A percentile compares a stretch with the other conserved stretches of the same genome.
These are phyloP conservation scores for Patagioenas fasciata DNA, from an alignment of 2,113 vertebrate species.

Conservation along the genomic window DNA sequence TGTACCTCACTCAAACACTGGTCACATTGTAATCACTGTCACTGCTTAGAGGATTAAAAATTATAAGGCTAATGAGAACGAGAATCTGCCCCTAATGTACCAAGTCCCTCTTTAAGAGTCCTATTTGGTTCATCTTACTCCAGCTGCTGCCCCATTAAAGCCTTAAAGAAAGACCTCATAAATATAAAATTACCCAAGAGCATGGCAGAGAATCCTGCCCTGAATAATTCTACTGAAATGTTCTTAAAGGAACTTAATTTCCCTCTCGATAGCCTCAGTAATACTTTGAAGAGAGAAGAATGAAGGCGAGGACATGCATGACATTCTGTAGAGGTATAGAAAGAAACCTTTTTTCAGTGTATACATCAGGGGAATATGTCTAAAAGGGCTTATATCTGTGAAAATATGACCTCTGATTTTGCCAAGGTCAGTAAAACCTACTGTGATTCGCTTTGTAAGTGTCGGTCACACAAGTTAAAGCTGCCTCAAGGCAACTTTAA, in stretches of 20 bases:
- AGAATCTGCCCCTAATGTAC: conserved; percentile 9
- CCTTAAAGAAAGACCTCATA: conserved; percentile 55
- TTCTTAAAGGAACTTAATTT: conserved; percentile 50
- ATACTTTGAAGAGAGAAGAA: conserved; percentile 40
- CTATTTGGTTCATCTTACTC: conserved; percentile 3
- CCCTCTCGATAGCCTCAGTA: conserved; percentile 19
- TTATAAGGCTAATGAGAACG: conserved; percentile 10
- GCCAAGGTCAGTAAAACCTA: conserved; percentile 61
- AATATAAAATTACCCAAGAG: conserved; percentile 61
- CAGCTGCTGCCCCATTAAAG: conserved; percentile 25
- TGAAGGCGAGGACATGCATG: conserved; percentile 56
- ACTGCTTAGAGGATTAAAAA: conserved; percentile 12
- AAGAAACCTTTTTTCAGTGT: conserved; percentile 59
- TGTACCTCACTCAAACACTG: neutral
- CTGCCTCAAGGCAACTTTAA: conserved; percentile 58
- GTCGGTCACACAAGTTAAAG: conserved; percentile 41
- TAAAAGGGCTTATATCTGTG: conserved; percentile 39
- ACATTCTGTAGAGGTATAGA: conserved; percentile 45
- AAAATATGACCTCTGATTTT: conserved; percentile 61
- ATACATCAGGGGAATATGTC: conserved; percentile 33
- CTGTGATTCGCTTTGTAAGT: conserved; percentile 36
- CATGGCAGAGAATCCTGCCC: conserved; percentile 28
- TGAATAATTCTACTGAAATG: conserved; percentile 48
- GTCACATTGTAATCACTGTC: neutral
- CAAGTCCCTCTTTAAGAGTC: neutral